phyloP scores from a whole-genome alignment of 2,888 invertebrate genomes.

The Perithous albicinctus region DNA sequence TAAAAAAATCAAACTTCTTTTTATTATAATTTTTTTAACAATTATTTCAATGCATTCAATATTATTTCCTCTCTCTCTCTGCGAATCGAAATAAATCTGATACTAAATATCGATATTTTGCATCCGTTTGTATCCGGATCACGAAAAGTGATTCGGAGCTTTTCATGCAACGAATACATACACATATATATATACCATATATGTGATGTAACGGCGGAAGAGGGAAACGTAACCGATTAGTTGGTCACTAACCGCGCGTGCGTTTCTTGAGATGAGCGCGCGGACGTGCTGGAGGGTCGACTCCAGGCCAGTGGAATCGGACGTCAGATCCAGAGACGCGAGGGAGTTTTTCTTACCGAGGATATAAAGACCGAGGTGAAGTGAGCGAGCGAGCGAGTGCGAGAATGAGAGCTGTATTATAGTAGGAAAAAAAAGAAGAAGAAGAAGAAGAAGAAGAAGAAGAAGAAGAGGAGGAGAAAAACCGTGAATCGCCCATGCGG shows the following conservation, averaged over 20 bases:
- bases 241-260: slow-evolving; percentile 49
- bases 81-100: too few species aligned
- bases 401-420: slow-evolving; percentile 39
- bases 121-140: too few species aligned
- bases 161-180: too few species aligned
- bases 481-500: slow-evolving; percentile 57
- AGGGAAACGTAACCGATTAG: slow-evolving; percentile 25
- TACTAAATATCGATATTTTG: too few species aligned
- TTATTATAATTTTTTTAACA: too few species aligned
- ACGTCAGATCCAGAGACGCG: slow-evolving; percentile 81
- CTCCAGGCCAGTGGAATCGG: slow-evolving; percentile 72
- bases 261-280: slow-evolving; percentile 47
- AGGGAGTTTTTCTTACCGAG: slow-evolving; percentile 77
- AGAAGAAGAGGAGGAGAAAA: too few species aligned
- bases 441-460: too few species aligned
- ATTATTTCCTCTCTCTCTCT: too few species aligned
- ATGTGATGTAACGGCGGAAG: slow-evolving; percentile 19
- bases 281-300: slow-evolving; percentile 55
- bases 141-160: too few species aligned
- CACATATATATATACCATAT: neutral
- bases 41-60: too few species aligned
- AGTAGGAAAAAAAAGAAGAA: slow-evolving; percentile 23
- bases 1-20: too few species aligned
- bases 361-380: slow-evolving; percentile 65
- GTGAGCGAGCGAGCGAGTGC: slow-evolving; percentile 60